phyloP scores from a whole-genome alignment of 2,797 vertebrate genomes.

The Euthynnus affinis region DNA sequence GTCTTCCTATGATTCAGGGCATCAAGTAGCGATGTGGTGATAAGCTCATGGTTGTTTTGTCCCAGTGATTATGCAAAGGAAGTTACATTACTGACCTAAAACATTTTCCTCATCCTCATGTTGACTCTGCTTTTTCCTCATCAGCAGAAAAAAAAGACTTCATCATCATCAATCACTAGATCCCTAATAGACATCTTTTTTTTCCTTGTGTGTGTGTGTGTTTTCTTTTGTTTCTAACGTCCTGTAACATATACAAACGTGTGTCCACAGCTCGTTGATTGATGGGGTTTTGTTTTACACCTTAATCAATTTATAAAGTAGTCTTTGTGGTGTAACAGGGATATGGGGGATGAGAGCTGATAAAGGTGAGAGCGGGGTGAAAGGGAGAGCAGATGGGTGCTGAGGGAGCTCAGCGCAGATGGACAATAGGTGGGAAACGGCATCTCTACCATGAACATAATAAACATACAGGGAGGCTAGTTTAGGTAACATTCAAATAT shows the following conservation, averaged over 20 bases:
- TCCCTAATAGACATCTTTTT: not conserved
- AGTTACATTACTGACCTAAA: conserved; percentile 19
- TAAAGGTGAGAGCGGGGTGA: conserved; percentile 70
- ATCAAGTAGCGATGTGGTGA: conserved; percentile 12
- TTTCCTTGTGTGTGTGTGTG: not conserved
- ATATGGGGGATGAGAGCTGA: conserved; percentile 66
- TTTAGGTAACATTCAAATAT: not conserved
- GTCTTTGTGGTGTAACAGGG: conserved; percentile 61
- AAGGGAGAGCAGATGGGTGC: conserved; percentile 69
- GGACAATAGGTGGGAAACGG: conserved; percentile 47
- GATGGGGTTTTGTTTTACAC: conserved; percentile 55
- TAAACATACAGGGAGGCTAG: conserved; percentile 15
- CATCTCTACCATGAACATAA: conserved; percentile 29
- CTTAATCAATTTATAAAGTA: conserved; percentile 50
- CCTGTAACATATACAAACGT: not conserved
- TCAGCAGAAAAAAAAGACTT: conserved; percentile 12
- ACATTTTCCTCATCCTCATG: conserved; percentile 1
- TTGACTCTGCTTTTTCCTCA: not conserved
- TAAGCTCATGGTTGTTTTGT: conserved; percentile 29
- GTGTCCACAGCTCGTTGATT: conserved; percentile 12
- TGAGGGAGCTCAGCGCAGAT: conserved; percentile 58
- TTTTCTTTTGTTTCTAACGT: conserved; percentile 1
- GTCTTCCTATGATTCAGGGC: conserved; percentile 27
- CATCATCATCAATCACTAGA: not conserved
- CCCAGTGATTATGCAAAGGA: conserved; percentile 3